These are phyloP conservation scores for Lamellibrachia luymesi DNA, from an alignment of 1,140 invertebrate species.

Conservation along the genomic window DNA sequence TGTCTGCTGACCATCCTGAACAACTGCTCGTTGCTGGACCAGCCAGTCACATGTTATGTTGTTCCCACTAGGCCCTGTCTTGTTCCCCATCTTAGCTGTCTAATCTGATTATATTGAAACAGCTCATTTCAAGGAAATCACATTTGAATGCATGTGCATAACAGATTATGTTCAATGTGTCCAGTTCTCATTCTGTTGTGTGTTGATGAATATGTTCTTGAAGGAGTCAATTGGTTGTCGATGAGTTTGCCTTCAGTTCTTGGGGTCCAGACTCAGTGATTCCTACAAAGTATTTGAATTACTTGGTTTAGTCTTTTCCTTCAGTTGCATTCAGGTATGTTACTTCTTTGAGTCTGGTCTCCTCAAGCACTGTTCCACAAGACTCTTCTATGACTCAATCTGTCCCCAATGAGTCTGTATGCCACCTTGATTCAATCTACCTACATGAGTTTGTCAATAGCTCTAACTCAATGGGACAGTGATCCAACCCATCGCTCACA, in stretches of 20 bases:
- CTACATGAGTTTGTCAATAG: no score
- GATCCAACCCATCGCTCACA: not conserved
- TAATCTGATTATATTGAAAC: not conserved
- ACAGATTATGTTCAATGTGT: no score
- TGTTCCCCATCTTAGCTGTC: not conserved
- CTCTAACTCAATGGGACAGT: no score
- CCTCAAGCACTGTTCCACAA: not conserved
- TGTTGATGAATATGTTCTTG: no score
- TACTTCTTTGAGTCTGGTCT: no score
- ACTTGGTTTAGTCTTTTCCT: no score
- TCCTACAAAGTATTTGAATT: no score
- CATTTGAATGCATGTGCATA: not conserved
- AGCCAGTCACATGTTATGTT: not conserved
- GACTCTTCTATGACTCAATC: not conserved
- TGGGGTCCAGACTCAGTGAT: not conserved
- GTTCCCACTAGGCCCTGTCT: not conserved
- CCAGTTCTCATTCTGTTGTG: no score
- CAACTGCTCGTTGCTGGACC: not conserved
- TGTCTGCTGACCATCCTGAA: not conserved
- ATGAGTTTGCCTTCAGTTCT: not conserved
- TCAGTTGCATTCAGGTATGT: no score
- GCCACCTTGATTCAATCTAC: no score
- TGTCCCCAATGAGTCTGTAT: not conserved
- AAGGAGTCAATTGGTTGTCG: no score
- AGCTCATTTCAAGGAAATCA: not conserved